These are phyloP conservation scores for Neolamprologus fasciatus DNA, from an alignment of 2,113 vertebrate species.

Conservation along the genomic window DNA sequence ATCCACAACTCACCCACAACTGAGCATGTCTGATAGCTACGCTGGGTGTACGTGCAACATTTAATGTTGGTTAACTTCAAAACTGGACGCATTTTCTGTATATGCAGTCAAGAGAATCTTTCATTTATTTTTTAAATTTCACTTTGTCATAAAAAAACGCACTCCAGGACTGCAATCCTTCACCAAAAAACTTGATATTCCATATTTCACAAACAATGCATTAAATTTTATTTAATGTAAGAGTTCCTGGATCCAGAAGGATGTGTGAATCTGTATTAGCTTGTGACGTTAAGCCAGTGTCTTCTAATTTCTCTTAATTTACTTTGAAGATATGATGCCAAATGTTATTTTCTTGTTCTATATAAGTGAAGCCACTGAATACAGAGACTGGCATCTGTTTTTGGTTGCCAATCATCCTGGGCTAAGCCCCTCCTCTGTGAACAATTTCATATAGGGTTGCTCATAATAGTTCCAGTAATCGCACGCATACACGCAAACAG, in stretches of 20 bases:
- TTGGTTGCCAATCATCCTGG: background rate
- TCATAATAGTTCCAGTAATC: background rate
- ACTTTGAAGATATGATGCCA: background rate
- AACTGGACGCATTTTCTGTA: background rate
- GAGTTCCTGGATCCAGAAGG: background rate
- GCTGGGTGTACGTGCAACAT: background rate
- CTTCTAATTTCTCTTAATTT: background rate
- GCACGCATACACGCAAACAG: fast-evolving
- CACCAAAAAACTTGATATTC: background rate
- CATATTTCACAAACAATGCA: background rate
- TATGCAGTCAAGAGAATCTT: background rate
- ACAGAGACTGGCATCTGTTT: background rate
- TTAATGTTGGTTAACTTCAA: background rate
- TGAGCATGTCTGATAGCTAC: background rate
- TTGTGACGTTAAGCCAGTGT: background rate
- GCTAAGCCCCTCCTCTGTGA: background rate
- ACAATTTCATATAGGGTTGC: background rate
- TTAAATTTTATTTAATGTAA: background rate
- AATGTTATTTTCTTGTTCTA: background rate
- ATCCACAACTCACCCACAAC: background rate
- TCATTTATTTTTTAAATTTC: background rate
- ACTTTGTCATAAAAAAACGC: fast-evolving
- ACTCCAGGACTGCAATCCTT: background rate
- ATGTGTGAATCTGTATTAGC: background rate
- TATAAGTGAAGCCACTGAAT: background rate